Conservation (phyloP, 2,888 invertebrate species). For the Nysson spinosus region DNA sequence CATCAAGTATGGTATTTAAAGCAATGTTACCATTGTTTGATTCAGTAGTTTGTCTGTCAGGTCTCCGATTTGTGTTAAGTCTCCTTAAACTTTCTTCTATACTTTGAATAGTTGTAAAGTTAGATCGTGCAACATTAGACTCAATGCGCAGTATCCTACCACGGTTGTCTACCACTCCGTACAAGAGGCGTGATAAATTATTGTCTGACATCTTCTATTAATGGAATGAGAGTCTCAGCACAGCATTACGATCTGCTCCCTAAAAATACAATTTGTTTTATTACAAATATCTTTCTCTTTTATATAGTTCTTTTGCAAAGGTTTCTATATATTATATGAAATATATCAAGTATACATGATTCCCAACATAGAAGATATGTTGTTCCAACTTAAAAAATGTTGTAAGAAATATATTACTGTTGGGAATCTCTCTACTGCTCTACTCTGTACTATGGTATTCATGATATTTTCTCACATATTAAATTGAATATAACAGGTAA, state of each 20-base stretch:
- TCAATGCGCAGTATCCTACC: slow-evolving; percentile 63
- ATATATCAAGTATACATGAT: no score
- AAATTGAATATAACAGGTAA: no score
- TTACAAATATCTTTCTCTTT: background rate
- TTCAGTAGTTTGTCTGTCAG: slow-evolving; percentile 56
- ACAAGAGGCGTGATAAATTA: slow-evolving; percentile 58
- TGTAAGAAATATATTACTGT: no score
- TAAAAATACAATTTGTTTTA: slow-evolving; percentile 14
- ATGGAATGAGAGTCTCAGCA: slow-evolving; percentile 19
- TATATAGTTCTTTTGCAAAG: background rate
- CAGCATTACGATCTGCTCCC: slow-evolving; percentile 24
- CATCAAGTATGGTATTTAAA: no score
- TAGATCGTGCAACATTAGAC: slow-evolving; percentile 47
- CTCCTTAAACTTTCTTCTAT: slow-evolving; percentile 67
- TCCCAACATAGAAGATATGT: no score
- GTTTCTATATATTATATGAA: background rate
- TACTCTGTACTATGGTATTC: no score
- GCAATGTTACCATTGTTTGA: slow-evolving; percentile 63
- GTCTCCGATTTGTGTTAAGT: slow-evolving; percentile 61
- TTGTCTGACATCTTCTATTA: slow-evolving; percentile 69
- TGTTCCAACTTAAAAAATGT: no score
- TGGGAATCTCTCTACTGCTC: no score
- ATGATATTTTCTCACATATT: no score
- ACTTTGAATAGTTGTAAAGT: slow-evolving; percentile 55
- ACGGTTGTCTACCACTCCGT: slow-evolving; percentile 61